Evolutionary conservation across 2,797 vertebrate genomes (phyloP).

Genomic region (Hephaestus fuliginosus): DNA sequence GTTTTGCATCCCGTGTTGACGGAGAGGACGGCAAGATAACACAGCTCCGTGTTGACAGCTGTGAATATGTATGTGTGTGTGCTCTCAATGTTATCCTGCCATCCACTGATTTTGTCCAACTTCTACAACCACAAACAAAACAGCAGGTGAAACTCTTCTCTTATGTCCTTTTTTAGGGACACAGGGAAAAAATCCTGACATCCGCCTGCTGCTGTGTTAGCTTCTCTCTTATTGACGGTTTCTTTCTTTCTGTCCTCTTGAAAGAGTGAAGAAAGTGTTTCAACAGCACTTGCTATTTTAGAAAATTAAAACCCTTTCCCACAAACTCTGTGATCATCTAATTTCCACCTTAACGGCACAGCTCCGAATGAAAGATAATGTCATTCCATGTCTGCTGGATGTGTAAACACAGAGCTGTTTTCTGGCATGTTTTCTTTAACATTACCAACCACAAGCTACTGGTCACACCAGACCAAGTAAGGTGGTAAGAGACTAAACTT

Average conservation of each 20-base stretch:
- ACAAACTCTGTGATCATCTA: not conserved
- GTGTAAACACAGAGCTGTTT: too few relatives aligned
- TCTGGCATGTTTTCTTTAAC: too few relatives aligned
- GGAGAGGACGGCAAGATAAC: not conserved
- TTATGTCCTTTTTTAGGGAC: not conserved
- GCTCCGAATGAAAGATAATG: not conserved
- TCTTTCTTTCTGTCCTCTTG: too few relatives aligned
- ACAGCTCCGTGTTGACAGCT: conserved; percentile 4
- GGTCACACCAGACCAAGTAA: too few relatives aligned
- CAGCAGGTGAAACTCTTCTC: conserved; percentile 23
- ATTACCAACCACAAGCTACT: too few relatives aligned
- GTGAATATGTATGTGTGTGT: not conserved
- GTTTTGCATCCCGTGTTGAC: conserved; percentile 33
- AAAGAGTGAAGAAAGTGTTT: too few relatives aligned
- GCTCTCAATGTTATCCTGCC: not conserved
- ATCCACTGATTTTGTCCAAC: not conserved
- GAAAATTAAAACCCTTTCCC: not conserved
- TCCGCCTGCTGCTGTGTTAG: not conserved
- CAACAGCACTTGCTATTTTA: too few relatives aligned
- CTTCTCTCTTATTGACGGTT: too few relatives aligned
- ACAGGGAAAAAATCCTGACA: not conserved
- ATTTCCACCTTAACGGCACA: not conserved
- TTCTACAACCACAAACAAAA: not conserved
- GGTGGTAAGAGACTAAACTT: too few relatives aligned
- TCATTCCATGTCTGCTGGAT: too few relatives aligned